Base-by-base conservation (phyloP, 2,888 invertebrate species). In the Aleiodes alternator region DNA sequence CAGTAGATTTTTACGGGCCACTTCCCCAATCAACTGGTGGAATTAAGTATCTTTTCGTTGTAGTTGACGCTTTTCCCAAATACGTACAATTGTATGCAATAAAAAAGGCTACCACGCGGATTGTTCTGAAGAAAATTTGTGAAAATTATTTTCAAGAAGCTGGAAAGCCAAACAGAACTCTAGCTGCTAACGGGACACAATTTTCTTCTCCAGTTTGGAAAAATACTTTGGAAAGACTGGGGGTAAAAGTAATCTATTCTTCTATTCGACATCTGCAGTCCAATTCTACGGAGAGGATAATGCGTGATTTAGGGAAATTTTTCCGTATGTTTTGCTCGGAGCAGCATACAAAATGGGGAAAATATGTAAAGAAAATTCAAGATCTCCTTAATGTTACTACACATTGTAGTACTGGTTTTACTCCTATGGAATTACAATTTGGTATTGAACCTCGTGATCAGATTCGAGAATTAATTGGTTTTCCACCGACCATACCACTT, bases 1-100 rank as follows among this genome's bases (percentile, higher is more conserved):
- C 69, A 1, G 72, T 76, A 14, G 72, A 72, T 6, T 76, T 68
- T 51, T 76, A 76, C 51, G 72, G 72, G 3, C 61, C 69, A 0
- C 29, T 76, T 5, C 72, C 72, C 0, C 29, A 57, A 1, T 76
- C 76, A 4, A 29, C 14, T 4, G 69, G 68, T 12, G 53, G 61
- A 0, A 23, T 53, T 1, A 59, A 76, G 48, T 72, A 72, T 11
- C 12, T 72, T 11, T 72, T 76, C 16, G 72, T 72, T 5, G 48
- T 72, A 7, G 4, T 76, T 3, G 72, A 76, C 51, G 69, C 59
- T 3, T 72, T 76, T 61, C 69, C 56, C 3, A 72, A 43, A 31
- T 68, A 34, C 8, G 72, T 66, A 12, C 16, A 29, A 14, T 61
- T 76, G 16, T 73, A 76, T 55, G n/a, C 76, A 0, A 38, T 72